phyloP scores from a whole-genome alignment of 1,140 invertebrate genomes.

The Drosophila littoralis region DNA sequence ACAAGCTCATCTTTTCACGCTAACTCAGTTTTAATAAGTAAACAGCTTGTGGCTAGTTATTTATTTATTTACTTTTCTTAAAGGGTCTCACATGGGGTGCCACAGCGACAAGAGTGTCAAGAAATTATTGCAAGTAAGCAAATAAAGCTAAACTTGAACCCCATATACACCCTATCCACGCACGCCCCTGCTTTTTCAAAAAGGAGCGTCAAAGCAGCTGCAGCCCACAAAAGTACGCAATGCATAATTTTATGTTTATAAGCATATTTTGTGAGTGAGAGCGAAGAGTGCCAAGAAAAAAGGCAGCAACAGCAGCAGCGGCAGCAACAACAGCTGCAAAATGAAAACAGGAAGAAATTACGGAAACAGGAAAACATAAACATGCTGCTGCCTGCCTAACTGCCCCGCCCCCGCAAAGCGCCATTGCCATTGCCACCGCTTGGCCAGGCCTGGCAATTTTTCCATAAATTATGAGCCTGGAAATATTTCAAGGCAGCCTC shows the following conservation, averaged over 20 bases:
- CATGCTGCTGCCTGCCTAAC: conserved; percentile 57
- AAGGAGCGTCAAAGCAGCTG: conserved; percentile 33
- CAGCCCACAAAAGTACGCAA: conserved; percentile 49
- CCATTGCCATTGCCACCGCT: not conserved
- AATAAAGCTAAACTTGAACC: not conserved
- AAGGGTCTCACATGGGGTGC: no score
- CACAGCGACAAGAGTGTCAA: conserved; percentile 21
- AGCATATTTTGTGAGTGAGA: conserved; percentile 20
- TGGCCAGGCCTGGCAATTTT: conserved; percentile 55
- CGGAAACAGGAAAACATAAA: conserved; percentile 81
- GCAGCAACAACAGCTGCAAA: conserved; percentile 44
- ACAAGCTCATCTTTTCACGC: not conserved
- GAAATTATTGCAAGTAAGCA: conserved; percentile 29
- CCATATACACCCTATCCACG: no score
- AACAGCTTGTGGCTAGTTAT: no score
- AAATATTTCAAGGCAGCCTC: conserved; percentile 69
- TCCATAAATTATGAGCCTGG: conserved; percentile 74
- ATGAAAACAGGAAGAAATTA: conserved; percentile 74
- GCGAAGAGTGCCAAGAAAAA: conserved; percentile 37
- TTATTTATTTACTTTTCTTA: no score
- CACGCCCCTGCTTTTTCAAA: not conserved
- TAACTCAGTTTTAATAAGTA: no score
- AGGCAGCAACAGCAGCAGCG: conserved; percentile 30
- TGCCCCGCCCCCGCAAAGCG: not conserved
- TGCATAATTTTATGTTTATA: conserved; percentile 48